Conservation (phyloP, 1,140 invertebrate genomes). For the Heliothis virescens region DNA sequence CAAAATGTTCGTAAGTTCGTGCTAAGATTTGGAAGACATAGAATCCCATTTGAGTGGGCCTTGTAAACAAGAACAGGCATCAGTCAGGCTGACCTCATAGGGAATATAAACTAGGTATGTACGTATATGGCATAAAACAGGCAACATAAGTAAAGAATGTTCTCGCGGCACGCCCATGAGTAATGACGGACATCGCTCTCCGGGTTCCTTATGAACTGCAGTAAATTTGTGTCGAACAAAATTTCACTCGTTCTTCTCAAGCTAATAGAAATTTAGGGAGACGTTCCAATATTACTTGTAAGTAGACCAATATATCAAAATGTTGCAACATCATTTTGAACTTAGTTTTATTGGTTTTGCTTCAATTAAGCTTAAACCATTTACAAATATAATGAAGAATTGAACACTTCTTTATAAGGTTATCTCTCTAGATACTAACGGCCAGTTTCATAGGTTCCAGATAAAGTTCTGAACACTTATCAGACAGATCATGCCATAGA, state of each 20-base stretch:
- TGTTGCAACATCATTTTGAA: not conserved
- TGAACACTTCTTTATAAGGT: too few species aligned
- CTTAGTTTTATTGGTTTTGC: too few species aligned
- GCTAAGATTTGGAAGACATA: conserved; percentile 11
- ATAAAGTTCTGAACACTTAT: too few species aligned
- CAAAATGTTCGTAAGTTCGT: not conserved
- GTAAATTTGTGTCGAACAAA: conserved; percentile 77
- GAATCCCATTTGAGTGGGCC: conserved; percentile 4
- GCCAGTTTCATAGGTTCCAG: too few species aligned
- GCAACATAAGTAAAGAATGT: conserved; percentile 71
- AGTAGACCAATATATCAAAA: conserved; percentile 36
- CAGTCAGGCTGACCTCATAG: conserved; percentile 66
- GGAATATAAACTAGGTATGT: conserved; percentile 68
- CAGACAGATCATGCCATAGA: too few species aligned
- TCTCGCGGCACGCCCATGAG: conserved; percentile 71
- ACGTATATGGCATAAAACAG: conserved; percentile 64
- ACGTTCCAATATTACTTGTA: conserved; percentile 51
- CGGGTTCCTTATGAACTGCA: conserved; percentile 74
- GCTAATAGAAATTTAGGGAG: conserved; percentile 50
- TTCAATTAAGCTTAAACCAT: too few species aligned
- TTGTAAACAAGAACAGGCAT: conserved; percentile 70
- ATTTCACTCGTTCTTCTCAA: conserved; percentile 65
- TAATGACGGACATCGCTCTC: conserved; percentile 75
- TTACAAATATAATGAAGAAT: too few species aligned
- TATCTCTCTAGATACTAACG: too few species aligned